phyloP scores from a whole-genome alignment of 2,797 vertebrate genomes.

The Acrossocheilus wenchowensis region DNA sequence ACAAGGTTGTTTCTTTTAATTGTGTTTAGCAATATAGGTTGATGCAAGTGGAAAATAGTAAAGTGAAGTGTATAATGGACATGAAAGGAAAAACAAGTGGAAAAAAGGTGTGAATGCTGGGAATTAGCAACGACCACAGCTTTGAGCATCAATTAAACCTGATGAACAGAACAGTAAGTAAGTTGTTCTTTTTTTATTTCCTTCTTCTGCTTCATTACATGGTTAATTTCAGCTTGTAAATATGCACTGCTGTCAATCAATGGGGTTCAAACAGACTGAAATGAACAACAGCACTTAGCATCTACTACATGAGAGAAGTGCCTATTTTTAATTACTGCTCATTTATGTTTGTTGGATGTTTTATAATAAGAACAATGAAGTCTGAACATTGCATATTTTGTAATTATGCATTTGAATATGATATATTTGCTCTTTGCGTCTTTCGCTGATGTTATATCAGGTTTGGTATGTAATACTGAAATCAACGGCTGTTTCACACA shows the following conservation, averaged over 20 bases:
- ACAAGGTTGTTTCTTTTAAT: background rate
- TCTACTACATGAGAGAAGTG: background rate
- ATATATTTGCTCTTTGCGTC: slow-evolving; percentile 18
- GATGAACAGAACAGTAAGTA: background rate
- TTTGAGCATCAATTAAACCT: background rate
- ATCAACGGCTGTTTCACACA: slow-evolving; percentile 31
- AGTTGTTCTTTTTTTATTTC: background rate
- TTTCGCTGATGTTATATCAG: slow-evolving; percentile 62
- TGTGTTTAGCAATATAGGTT: background rate
- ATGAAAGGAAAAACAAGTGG: background rate
- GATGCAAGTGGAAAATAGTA: background rate
- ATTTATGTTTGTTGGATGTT: slow-evolving; percentile 15
- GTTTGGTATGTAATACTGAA: slow-evolving; percentile 57
- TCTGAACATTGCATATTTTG: background rate
- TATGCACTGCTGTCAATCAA: slow-evolving; percentile 62
- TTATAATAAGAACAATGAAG: slow-evolving; percentile 16
- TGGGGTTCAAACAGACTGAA: background rate
- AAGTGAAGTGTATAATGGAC: background rate
- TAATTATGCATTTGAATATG: background rate
- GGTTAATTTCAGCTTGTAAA: slow-evolving; percentile 45
- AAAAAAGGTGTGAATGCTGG: background rate
- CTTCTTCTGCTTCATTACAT: slow-evolving; percentile 7
- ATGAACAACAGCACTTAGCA: slow-evolving; percentile 4
- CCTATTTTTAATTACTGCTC: background rate
- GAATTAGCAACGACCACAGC: background rate